These are phyloP conservation scores for Megastigmus dorsalis DNA, from an alignment of 2,888 invertebrate species.

Conservation along the genomic window DNA sequence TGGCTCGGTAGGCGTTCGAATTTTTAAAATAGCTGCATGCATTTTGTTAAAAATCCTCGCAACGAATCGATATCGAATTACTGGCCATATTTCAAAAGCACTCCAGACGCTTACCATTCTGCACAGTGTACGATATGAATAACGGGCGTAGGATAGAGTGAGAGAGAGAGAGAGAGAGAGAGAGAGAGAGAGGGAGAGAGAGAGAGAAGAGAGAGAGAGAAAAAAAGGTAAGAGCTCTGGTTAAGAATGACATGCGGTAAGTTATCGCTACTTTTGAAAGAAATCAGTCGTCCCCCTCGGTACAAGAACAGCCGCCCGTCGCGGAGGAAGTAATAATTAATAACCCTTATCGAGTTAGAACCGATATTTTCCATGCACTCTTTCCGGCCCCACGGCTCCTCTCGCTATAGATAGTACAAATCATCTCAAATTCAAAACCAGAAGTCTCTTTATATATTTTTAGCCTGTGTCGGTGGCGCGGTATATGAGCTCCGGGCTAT, in stretches of 20 bases:
- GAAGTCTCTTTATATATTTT: constrained; percentile 53
- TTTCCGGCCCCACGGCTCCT: constrained; percentile 14
- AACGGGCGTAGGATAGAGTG: constrained; percentile 27
- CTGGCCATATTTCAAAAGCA: constrained; percentile 45
- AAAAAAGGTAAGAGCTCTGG: constrained; percentile 1
- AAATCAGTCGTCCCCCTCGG: constrained; percentile 42
- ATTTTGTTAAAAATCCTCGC: not conserved
- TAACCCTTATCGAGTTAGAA: constrained; percentile 46
- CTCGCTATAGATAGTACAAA: constrained; percentile 52
- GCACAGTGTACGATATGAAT: constrained; percentile 37
- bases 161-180: not conserved
- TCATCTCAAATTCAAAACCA: constrained; percentile 54
- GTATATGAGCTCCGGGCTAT: constrained; percentile 42
- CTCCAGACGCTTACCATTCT: constrained; percentile 38
- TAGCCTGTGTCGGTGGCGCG: constrained; percentile 17
- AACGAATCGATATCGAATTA: constrained; percentile 44
- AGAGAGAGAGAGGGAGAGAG: not conserved
- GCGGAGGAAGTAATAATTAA: constrained; percentile 52
- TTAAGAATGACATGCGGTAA: constrained; percentile 47
- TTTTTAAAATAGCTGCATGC: constrained; percentile 15
- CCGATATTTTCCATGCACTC: constrained; percentile 47
- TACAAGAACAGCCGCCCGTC: constrained; percentile 3
- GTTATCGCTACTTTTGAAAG: constrained; percentile 52
- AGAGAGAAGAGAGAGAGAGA: not conserved
- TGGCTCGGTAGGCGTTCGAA: not conserved